Evolutionary conservation across 1,140 invertebrate species (phyloP), one percentile per base, ranked within the genome.

Genomic region (Mercenaria mercenaria): DNA sequence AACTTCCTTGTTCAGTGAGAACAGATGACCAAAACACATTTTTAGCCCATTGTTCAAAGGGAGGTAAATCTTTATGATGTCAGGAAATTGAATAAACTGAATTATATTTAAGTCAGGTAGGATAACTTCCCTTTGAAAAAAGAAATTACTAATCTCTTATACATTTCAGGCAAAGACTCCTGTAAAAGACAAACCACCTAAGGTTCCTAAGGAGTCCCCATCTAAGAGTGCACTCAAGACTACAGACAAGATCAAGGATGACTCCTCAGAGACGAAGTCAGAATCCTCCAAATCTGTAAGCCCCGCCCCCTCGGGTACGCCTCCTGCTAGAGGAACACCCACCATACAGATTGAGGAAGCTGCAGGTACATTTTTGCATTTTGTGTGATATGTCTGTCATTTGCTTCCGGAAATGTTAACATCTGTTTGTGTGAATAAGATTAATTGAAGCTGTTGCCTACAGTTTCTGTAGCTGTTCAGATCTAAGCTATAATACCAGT

Each of bases 281-380:
- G 76, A 79, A 11, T 56, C 50, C 1, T 47, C 82, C 15, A 84
- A 80, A 37, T 88, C 86, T 39, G n/a, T 72, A 20, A 72, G 86
- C 81, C 72, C 91, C 29, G 47, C 91, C 50, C 85, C 85, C n/a
- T 90, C 88, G 20, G 74, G 64, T 29, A 88, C 86, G n/a, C 86
- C 86, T 39, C 77, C 86, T 1, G 34, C 61, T 52, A 59, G 86
- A 37, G 29, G n/a, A 59, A 88, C 86, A 10, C 86, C 86, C 26
- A 87, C 84, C 23, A 47, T 88, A 67, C 86, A 88, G 34, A 56
- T 79, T n/a, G 77, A 88, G 41, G 86, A 88, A 26, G 37, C 67
- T 20, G 18, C 18, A 64, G 85, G 85, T 87, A 39, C 37, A 52
- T 47, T 56, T 43, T 10, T 3, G 64, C 18, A 3, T 69, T 47